Evolutionary conservation across 2,797 vertebrate genomes (phyloP).

Genomic region (Diplodus sargus): DNA sequence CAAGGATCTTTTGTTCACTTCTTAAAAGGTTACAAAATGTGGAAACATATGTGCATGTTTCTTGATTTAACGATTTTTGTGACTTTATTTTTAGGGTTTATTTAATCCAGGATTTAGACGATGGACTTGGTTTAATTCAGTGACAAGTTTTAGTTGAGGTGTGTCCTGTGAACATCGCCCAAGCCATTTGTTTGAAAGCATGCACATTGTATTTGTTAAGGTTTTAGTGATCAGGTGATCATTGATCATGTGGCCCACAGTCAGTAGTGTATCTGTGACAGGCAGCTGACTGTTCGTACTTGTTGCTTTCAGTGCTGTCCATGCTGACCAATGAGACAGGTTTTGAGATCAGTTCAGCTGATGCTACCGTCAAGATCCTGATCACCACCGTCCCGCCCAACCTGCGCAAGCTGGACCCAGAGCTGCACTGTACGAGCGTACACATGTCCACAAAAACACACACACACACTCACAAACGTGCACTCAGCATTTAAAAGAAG

Average conservation of each 20-base stretch:
- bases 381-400: slow-evolving; percentile 98
- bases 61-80: too few species aligned
- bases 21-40: too few species aligned
- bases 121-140: not conserved
- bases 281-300: not conserved
- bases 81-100: not conserved
- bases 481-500: not conserved
- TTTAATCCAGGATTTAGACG: not conserved
- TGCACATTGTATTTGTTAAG: not conserved
- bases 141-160: not conserved
- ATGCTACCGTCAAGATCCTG: slow-evolving; percentile 96
- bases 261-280: fast-evolving
- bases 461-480: not conserved
- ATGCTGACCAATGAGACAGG: slow-evolving; percentile 98
- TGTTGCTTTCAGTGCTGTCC: slow-evolving; percentile 87
- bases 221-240: not conserved
- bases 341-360: slow-evolving; percentile 96
- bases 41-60: not conserved
- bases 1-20: too few species aligned
- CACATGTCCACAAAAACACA: not conserved
- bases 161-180: not conserved
- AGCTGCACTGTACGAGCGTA: slow-evolving; percentile 89
- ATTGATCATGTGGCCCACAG: not conserved
- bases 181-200: not conserved
- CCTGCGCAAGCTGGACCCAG: slow-evolving; percentile 95